Conservation (phyloP, 2,797 vertebrate species). For the Microchirus variegatus region DNA sequence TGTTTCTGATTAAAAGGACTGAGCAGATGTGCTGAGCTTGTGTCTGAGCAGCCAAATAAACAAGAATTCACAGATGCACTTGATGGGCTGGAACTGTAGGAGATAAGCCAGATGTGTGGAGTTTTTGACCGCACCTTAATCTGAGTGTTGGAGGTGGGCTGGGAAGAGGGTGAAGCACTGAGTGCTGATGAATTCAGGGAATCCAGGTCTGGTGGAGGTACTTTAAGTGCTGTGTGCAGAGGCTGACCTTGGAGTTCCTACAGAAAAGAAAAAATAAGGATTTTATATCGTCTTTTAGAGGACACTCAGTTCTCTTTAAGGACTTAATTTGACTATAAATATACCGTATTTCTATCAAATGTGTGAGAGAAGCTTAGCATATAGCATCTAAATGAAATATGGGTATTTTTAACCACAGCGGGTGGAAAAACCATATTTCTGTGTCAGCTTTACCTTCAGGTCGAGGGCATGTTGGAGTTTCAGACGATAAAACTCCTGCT, state of each 20-base stretch:
- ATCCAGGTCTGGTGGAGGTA: slow-evolving; percentile 43
- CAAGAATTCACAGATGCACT: slow-evolving; percentile 41
- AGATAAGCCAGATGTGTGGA: slow-evolving; percentile 16
- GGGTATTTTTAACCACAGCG: background rate
- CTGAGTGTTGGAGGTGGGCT: slow-evolving; percentile 51
- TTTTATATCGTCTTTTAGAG: background rate
- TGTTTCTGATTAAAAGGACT: slow-evolving; percentile 52
- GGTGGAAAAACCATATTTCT: background rate
- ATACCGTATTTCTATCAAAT: background rate
- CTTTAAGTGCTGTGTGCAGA: slow-evolving; percentile 34
- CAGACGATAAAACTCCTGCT: slow-evolving; percentile 84
- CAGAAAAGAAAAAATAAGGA: background rate
- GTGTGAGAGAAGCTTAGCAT: background rate
- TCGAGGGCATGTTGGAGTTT: slow-evolving; percentile 87
- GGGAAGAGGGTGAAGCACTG: slow-evolving; percentile 54
- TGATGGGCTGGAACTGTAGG: slow-evolving; percentile 18
- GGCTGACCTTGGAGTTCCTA: slow-evolving; percentile 84
- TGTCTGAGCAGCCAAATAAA: slow-evolving; percentile 53
- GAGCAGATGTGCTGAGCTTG: slow-evolving; percentile 59
- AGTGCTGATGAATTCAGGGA: slow-evolving; percentile 25
- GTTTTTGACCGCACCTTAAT: slow-evolving; percentile 63
- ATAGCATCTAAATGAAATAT: background rate
- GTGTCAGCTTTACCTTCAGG: slow-evolving; percentile 77
- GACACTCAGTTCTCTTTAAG: background rate
- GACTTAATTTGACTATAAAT: background rate